A percentile compares a stretch with the other conserved stretches of the same genome.
phyloP scores from a whole-genome alignment of 2,888 invertebrate species.

The Idaea straminata region DNA sequence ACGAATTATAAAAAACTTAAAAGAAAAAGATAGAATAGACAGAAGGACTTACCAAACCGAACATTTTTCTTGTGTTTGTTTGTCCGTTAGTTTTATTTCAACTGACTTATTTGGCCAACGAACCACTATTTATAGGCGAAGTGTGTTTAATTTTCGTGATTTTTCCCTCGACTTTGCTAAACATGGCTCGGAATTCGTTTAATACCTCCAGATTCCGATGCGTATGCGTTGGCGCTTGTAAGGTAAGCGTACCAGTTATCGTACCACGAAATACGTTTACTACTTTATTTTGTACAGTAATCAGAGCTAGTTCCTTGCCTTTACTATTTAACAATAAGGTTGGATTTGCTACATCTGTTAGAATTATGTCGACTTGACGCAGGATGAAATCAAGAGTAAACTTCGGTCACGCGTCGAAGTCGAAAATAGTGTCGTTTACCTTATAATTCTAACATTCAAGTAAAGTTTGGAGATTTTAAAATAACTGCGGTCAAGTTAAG shows the following conservation, averaged over 20 bases:
- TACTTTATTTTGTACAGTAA: no score
- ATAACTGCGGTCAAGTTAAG: neutral
- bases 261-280: neutral
- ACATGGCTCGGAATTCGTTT: constrained; percentile 35
- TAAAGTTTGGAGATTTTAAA: neutral
- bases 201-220: constrained; percentile 28
- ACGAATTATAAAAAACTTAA: constrained; percentile 9
- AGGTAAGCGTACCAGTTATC: constrained; percentile 5
- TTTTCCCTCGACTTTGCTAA: constrained; percentile 23
- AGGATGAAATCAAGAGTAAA: no score
- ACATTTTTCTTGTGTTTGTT: constrained; percentile 41
- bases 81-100: constrained; percentile 25
- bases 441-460: neutral
- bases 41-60: constrained; percentile 47
- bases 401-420: no score
- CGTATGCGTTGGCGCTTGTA: constrained; percentile 11
- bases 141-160: constrained; percentile 32
- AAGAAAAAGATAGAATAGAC: constrained; percentile 23
- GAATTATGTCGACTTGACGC: no score
- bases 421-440: neutral
- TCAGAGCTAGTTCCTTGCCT: no score
- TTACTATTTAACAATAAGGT: no score
- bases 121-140: constrained; percentile 39
- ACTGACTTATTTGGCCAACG: constrained; percentile 23
- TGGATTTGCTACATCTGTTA: no score